Conservation (phyloP, 2,113 vertebrate genomes). For the Nesogale talazaci region DNA sequence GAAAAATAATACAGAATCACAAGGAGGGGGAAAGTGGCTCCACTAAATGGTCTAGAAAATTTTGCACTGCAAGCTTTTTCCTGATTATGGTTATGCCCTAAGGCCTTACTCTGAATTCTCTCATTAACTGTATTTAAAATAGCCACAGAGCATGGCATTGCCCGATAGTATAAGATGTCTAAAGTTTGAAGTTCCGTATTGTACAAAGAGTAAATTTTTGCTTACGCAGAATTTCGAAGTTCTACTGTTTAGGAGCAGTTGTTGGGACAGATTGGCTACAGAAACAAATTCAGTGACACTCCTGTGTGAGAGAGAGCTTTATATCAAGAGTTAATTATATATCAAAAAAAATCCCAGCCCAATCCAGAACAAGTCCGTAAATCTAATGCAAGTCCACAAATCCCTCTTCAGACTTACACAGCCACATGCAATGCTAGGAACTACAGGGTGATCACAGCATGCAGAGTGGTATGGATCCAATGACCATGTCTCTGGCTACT, state of each 20-base stretch:
- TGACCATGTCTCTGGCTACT: no score
- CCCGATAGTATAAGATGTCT: background rate
- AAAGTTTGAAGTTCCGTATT: constrained; percentile 27
- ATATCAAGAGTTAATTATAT: no score
- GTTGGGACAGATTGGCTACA: no score
- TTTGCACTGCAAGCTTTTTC: background rate
- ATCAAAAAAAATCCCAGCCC: no score
- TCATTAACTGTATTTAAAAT: constrained; percentile 32
- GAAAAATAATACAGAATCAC: background rate
- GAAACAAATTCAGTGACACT: no score
- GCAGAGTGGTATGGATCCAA: no score
- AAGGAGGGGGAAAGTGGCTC: background rate
- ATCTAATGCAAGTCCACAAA: no score
- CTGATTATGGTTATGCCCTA: background rate
- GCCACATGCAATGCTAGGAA: no score
- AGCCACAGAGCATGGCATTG: background rate
- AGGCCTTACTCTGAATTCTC: background rate
- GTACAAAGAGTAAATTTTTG: background rate
- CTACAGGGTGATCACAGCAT: no score
- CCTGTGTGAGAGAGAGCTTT: no score
- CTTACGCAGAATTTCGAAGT: constrained; percentile 6
- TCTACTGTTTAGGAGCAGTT: background rate
- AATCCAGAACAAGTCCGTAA: no score
- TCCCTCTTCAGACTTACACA: no score
- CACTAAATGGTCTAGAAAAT: background rate